These are phyloP conservation scores for Eurystomus gularis DNA, from an alignment of 2,113 vertebrate genomes.

Conservation along the genomic window DNA sequence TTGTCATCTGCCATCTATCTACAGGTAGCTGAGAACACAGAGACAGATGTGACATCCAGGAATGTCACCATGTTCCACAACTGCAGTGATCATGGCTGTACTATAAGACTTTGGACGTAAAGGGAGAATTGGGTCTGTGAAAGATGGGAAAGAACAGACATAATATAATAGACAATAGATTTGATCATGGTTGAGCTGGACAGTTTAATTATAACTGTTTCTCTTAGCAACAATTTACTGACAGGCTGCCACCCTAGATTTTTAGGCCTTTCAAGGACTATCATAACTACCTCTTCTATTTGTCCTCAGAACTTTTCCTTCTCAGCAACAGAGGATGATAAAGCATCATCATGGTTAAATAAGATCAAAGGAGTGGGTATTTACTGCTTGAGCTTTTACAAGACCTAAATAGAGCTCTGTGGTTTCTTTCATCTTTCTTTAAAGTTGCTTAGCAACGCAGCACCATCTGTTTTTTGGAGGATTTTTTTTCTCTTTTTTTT, in stretches of 20 bases:
- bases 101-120: neutral
- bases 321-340: constrained; percentile 6
- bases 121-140: neutral
- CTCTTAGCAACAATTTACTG: neutral
- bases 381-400: constrained; percentile 26
- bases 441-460: constrained; percentile 48
- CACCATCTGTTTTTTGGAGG: neutral
- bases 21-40: accelerated
- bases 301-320: neutral
- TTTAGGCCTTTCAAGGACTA: neutral
- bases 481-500: neutral
- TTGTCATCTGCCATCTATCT: neutral
- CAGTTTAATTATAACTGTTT: neutral
- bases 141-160: neutral
- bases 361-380: constrained; percentile 47
- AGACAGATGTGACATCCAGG: neutral
- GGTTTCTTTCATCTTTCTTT: constrained; percentile 57
- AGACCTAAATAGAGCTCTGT: constrained; percentile 15
- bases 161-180: neutral
- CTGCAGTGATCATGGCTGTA: neutral
- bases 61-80: neutral
- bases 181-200: neutral
- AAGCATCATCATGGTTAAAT: constrained; percentile 15
- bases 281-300: neutral
- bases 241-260: neutral